These are phyloP conservation scores for Apotomis turbidana DNA, from an alignment of 2,888 invertebrate genomes.

Conservation along the genomic window DNA sequence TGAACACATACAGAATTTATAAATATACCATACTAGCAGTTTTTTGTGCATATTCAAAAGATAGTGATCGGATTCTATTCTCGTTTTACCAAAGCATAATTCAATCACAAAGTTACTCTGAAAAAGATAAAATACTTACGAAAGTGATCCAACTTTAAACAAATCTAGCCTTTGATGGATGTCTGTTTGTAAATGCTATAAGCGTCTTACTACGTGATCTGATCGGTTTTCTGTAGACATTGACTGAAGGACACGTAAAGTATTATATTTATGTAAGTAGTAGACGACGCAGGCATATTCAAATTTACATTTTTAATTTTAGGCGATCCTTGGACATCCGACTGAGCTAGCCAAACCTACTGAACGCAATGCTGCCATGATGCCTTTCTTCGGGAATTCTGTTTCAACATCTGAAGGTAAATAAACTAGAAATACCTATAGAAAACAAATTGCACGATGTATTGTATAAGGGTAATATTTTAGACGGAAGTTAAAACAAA, in stretches of 20 bases:
- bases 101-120: not conserved
- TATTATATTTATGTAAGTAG: too few relatives aligned
- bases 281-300: too few relatives aligned
- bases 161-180: too few relatives aligned
- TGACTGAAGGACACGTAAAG: too few relatives aligned
- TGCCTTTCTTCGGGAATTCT: conserved; percentile 58
- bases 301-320: conserved; percentile 27
- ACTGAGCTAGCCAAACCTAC: conserved; percentile 52
- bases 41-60: not conserved
- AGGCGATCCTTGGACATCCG: conserved; percentile 52
- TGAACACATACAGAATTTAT: conserved; percentile 10
- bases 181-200: too few relatives aligned
- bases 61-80: not conserved
- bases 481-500: conserved; percentile 43
- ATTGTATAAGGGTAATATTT: conserved; percentile 6
- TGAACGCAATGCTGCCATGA: conserved; percentile 54
- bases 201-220: too few relatives aligned
- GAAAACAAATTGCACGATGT: not conserved
- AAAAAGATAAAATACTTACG: not conserved
- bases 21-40: not conserved
- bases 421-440: not conserved
- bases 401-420: conserved; percentile 57
- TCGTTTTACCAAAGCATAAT: not conserved
- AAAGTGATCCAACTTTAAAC: not conserved
- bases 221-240: too few relatives aligned